phyloP scores from a whole-genome alignment of 2,797 vertebrate genomes.

The Parauchenoglanis ngamensis region DNA sequence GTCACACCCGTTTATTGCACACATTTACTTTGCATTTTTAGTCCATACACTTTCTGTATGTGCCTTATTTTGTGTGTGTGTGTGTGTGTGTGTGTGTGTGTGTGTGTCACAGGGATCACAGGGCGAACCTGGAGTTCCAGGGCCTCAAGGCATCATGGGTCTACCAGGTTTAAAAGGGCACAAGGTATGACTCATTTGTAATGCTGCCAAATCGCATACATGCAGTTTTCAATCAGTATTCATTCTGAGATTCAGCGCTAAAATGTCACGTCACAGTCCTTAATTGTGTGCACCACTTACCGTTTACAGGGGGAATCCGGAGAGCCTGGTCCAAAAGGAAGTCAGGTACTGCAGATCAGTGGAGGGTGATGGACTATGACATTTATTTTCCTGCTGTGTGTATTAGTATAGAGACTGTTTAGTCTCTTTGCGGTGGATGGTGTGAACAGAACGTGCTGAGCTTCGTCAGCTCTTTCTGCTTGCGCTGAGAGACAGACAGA shows the following conservation, averaged over 20 bases:
- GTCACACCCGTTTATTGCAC: background rate
- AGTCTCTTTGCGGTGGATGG: conserved; percentile 22
- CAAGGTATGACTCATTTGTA: conserved; percentile 57
- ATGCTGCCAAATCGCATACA: background rate
- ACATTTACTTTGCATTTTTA: background rate
- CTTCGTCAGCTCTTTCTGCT: background rate
- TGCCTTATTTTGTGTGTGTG: background rate
- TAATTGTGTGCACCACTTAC: background rate
- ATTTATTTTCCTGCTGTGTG: conserved; percentile 26
- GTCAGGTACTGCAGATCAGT: conserved; percentile 52
- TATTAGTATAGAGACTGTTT: background rate
- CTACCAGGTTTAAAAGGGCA: conserved; percentile 63
- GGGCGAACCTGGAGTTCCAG: conserved; percentile 62
- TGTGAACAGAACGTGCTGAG: background rate
- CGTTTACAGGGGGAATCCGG: conserved; percentile 60
- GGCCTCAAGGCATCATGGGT: conserved; percentile 62
- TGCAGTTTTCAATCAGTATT: background rate
- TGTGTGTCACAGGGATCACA: conserved; percentile 50
- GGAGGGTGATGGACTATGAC: background rate
- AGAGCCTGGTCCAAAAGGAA: conserved; percentile 56
- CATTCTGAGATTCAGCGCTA: background rate
- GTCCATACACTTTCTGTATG: background rate
- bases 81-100: conserved; percentile 11
- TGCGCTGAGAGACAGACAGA: background rate
- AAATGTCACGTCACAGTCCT: background rate